Base-by-base conservation (phyloP, 2,888 invertebrate species). In the Scaptomyza tumidula region DNA sequence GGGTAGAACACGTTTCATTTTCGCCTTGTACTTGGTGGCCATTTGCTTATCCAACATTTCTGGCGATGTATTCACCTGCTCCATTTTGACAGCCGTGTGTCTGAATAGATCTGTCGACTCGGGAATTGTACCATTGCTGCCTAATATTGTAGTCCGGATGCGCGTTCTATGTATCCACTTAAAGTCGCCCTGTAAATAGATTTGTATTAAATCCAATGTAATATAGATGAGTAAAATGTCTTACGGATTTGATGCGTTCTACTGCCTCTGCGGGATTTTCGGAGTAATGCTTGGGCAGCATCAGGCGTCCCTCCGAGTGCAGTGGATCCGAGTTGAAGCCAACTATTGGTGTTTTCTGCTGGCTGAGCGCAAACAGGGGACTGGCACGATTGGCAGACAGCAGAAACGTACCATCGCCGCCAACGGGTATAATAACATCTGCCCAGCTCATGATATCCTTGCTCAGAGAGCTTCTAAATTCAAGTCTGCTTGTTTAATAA, bases 381-480 rank as follows among this genome's bases (percentile, higher is more conserved):
- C 91, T 92, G 10, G 92, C 91, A 6, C 92, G 86, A 16, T 91
- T 97, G 6, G 99, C 98, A 0, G 98, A 98, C 82, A 99, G 93
- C 33, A 99, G 94, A 93, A 98, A 99, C 2, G 99, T 99, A 0
- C 99, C 99, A 92, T 99, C 99, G 0, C 99, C 99, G 6, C 99
- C 99, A 57, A 96, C 95, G 0, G 97, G 96, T 1, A 97, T 93
- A 58, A 98, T 94, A 64, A 96, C 93, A 93, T 99, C 99, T 35
- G 98, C 98, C 97, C 98, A 98, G 45, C 95, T 94, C 84, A 99
- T 95, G 72, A 95, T 93, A 52, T 95, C 94, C 76, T 94, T 93
- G 74, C 94, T 90, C 80, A 90, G 80, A 53, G 91, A 90, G 81
- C 90, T 91, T 88, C 92, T 92, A 91, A 92, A 92, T 92, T 91